phyloP scores from a whole-genome alignment of 2,888 invertebrate genomes.

The Spodoptera exigua region DNA sequence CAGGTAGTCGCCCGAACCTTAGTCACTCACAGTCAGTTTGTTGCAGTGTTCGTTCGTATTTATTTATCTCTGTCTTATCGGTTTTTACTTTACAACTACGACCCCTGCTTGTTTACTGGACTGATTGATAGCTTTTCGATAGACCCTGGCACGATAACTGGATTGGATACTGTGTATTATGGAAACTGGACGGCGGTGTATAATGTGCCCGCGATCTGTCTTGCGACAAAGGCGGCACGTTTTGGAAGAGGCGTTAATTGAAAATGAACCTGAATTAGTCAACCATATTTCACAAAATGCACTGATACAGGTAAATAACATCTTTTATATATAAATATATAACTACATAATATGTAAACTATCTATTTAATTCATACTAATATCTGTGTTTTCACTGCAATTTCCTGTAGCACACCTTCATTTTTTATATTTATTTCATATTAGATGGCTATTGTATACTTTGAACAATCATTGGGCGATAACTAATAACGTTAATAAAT shows the following conservation, averaged over 20 bases:
- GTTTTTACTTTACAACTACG: slow-evolving; percentile 10
- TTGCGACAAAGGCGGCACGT: slow-evolving; percentile 20
- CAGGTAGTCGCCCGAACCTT: too few relatives aligned
- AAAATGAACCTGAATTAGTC: slow-evolving; percentile 7
- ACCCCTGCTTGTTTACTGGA: slow-evolving; percentile 20
- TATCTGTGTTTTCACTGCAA: too few relatives aligned
- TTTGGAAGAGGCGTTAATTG: slow-evolving; percentile 7
- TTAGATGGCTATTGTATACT: too few relatives aligned
- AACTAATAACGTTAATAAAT: too few relatives aligned
- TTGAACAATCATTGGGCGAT: too few relatives aligned
- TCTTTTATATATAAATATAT: not conserved
- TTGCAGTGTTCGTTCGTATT: too few relatives aligned
- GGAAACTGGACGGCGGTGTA: slow-evolving; percentile 19
- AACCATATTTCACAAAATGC: slow-evolving; percentile 18
- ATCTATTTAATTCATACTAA: too few relatives aligned
- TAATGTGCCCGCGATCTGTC: slow-evolving; percentile 17
- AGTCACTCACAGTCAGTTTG: too few relatives aligned
- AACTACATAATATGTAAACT: too few relatives aligned
- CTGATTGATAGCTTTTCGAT: slow-evolving; percentile 19
- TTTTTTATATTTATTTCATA: too few relatives aligned
- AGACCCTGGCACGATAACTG: slow-evolving; percentile 13
- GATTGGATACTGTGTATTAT: slow-evolving; percentile 19
- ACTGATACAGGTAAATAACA: slow-evolving; percentile 8
- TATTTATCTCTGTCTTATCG: too few relatives aligned
- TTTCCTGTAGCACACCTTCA: too few relatives aligned